phyloP scores from a whole-genome alignment of 2,888 invertebrate species.

The Pocota personata region DNA sequence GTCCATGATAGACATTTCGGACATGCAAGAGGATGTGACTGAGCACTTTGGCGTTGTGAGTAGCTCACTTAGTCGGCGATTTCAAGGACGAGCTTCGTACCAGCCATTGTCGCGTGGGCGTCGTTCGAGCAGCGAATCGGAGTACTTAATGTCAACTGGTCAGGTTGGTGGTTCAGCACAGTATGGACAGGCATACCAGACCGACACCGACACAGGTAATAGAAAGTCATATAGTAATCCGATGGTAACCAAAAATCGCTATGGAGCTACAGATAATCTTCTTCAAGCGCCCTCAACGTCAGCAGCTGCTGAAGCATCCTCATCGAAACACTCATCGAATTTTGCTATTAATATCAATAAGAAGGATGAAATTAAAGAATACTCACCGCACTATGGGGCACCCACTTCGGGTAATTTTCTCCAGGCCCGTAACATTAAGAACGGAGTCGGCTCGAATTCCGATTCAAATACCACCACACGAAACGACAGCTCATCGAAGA shows the following conservation, averaged over 20 bases:
- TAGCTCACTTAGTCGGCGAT: slow-evolving; percentile 90
- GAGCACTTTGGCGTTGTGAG: slow-evolving; percentile 96
- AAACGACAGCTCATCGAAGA: slow-evolving; percentile 74
- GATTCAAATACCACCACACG: slow-evolving; percentile 65
- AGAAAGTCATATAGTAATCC: slow-evolving; percentile 74
- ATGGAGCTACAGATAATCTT: slow-evolving; percentile 79
- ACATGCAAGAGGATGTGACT: slow-evolving; percentile 95
- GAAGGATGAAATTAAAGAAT: slow-evolving; percentile 74
- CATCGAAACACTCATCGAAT: slow-evolving; percentile 71
- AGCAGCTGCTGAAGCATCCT: slow-evolving; percentile 42
- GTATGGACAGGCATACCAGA: slow-evolving; percentile 68
- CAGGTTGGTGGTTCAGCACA: slow-evolving; percentile 75
- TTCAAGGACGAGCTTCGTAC: slow-evolving; percentile 90
- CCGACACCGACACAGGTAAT: slow-evolving; percentile 76
- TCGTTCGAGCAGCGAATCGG: slow-evolving; percentile 85
- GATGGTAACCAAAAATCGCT: slow-evolving; percentile 78
- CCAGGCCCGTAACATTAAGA: slow-evolving; percentile 61
- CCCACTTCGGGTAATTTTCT: slow-evolving; percentile 75
- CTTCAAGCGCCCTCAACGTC: slow-evolving; percentile 67
- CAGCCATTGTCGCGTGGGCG: slow-evolving; percentile 87
- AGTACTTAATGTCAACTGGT: slow-evolving; percentile 79
- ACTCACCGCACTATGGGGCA: slow-evolving; percentile 76
- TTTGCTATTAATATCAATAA: slow-evolving; percentile 75
- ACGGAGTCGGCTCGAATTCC: slow-evolving; percentile 53
- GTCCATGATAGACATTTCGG: slow-evolving; percentile 98